phyloP scores from a whole-genome alignment of 2,797 vertebrate genomes.

The Rhabdophis nuchalis region DNA sequence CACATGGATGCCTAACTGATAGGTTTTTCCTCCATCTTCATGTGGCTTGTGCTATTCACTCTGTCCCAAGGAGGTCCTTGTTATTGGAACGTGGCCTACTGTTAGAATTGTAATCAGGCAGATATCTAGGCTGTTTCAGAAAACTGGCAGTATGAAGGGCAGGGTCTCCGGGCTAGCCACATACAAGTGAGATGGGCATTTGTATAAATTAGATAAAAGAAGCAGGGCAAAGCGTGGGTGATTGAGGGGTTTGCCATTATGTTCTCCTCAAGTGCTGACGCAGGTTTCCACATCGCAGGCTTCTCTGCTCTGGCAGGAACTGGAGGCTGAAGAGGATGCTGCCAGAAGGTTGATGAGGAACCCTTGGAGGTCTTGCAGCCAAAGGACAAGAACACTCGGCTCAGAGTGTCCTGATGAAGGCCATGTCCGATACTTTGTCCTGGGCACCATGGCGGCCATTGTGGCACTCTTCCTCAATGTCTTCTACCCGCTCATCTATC shows the following conservation, averaged over 20 bases:
- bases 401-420: slow-evolving; percentile 79
- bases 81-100: neutral
- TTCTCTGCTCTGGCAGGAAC: slow-evolving; percentile 99
- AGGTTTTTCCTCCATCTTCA: neutral
- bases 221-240: slow-evolving; percentile 48
- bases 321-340: slow-evolving; percentile 86
- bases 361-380: slow-evolving; percentile 65
- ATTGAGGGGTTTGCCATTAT: slow-evolving; percentile 58
- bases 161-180: neutral
- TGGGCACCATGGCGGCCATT: slow-evolving; percentile 84
- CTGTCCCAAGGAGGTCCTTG: neutral
- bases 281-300: slow-evolving; percentile 99
- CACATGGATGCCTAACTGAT: slow-evolving; percentile 3
- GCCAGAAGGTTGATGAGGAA: slow-evolving; percentile 52
- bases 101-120: neutral
- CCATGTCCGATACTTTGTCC: slow-evolving; percentile 86
- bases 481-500: slow-evolving; percentile 86
- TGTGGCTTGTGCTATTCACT: neutral
- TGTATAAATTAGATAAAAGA: slow-evolving; percentile 19
- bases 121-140: neutral
- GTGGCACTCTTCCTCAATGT: slow-evolving; percentile 88
- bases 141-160: neutral
- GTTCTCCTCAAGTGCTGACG: slow-evolving; percentile 80
- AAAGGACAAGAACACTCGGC: slow-evolving; percentile 58
- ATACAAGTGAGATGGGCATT: neutral